Percentiles rank a stretch among this genome's conserved stretches.
phyloP scores from a whole-genome alignment of 2,797 vertebrate species.

The Acropternis orthonyx region DNA sequence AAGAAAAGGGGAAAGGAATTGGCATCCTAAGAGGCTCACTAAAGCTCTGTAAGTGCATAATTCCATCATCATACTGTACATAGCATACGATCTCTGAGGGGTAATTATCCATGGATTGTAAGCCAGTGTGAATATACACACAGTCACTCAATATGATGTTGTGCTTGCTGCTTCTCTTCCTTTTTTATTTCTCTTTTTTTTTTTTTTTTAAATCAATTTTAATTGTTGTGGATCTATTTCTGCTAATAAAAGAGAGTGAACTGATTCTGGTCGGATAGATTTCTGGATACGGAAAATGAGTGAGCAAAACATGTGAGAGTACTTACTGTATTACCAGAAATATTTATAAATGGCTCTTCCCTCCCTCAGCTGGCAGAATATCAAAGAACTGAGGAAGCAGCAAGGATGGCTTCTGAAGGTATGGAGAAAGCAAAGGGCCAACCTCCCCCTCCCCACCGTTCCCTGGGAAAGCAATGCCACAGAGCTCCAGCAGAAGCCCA shows the following conservation, averaged over 20 bases:
- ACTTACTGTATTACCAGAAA: constrained; percentile 72
- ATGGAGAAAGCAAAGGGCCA: constrained; percentile 33
- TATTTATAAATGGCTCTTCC: constrained; percentile 68
- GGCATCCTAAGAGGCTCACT: constrained; percentile 28
- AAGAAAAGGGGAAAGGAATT: background rate
- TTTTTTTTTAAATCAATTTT: constrained; percentile 55
- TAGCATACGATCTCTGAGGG: constrained; percentile 39
- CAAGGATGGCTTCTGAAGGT: constrained; percentile 3
- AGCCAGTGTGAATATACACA: constrained; percentile 56
- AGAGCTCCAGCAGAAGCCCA: background rate
- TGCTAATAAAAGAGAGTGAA: constrained; percentile 65
- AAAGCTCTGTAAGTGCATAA: constrained; percentile 42
- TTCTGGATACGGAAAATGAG: constrained; percentile 64
- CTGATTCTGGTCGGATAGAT: constrained; percentile 61
- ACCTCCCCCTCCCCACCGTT: background rate
- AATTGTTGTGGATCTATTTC: constrained; percentile 66
- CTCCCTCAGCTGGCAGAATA: constrained; percentile 55
- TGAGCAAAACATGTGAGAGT: constrained; percentile 65
- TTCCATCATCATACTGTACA: constrained; percentile 39
- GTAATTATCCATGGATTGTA: constrained; percentile 57
- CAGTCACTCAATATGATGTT: constrained; percentile 33
- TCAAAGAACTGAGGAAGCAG: constrained; percentile 59
- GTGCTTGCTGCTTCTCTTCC: background rate
- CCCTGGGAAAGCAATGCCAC: background rate
- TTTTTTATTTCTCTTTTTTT: background rate